Evolutionary conservation across 2,113 vertebrate species (phyloP).

Genomic region (Athene cunicularia): DNA sequence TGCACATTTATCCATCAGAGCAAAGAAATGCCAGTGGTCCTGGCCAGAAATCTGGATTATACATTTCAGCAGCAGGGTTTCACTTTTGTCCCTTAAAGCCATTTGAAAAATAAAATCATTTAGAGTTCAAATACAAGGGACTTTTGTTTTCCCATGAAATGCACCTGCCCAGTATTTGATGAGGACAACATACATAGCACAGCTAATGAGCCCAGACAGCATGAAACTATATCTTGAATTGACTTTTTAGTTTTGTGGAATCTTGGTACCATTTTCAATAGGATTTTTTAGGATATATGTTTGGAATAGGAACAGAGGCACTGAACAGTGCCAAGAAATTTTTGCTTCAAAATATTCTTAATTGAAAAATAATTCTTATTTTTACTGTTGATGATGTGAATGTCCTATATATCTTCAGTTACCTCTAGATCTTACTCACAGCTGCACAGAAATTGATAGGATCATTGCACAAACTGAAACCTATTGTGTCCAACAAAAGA

Average conservation of each 20-base stretch:
- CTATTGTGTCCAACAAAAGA: constrained; percentile 51
- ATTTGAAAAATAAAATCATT: background rate
- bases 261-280: background rate
- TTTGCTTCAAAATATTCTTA: background rate
- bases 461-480: constrained; percentile 47
- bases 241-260: background rate
- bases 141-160: background rate
- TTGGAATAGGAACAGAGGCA: background rate
- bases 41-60: background rate
- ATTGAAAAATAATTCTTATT: constrained; percentile 18
- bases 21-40: background rate
- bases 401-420: background rate
- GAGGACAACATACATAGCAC: background rate
- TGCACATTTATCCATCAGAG: background rate
- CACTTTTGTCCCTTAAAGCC: background rate
- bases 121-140: background rate
- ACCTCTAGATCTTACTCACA: constrained; percentile 33
- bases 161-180: constrained; percentile 1
- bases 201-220: background rate
- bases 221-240: background rate
- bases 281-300: background rate
- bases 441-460: constrained; percentile 49
- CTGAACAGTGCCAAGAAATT: background rate
- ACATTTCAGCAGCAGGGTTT: background rate
- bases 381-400: background rate